A percentile compares a stretch with the other conserved stretches of the same genome.
These are phyloP conservation scores for Oreochromis spilurus DNA, from an alignment of 2,113 vertebrate genomes.

Conservation along the genomic window DNA sequence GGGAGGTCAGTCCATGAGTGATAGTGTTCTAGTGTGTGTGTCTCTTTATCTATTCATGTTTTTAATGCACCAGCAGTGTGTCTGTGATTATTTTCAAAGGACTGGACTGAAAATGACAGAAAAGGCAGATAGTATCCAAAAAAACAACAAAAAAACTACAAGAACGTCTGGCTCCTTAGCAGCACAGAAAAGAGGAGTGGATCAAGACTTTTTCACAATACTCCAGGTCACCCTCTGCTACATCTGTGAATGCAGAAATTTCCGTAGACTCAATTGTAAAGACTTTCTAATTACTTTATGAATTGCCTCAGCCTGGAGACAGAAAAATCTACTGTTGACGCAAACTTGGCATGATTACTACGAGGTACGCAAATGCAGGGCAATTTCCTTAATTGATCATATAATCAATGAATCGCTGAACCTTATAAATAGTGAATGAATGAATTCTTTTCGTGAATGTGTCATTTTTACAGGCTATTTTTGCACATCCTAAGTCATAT, in stretches of 20 bases:
- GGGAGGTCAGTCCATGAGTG: not conserved
- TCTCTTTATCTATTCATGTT: not conserved
- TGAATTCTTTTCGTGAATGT: not conserved
- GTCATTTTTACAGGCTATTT: not conserved
- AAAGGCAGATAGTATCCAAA: not conserved
- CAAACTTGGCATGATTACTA: conserved; percentile 17
- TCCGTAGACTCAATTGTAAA: not conserved
- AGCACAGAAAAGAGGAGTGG: not conserved
- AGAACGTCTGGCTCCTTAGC: not conserved
- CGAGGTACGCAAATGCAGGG: conserved; percentile 2
- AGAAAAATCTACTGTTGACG: conserved; percentile 23
- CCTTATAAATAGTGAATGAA: not conserved
- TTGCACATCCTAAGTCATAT: not conserved
- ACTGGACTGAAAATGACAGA: not conserved
- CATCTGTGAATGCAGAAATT: not conserved
- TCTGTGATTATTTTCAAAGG: not conserved
- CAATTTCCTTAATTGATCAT: conserved; percentile 29
- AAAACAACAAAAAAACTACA: not conserved
- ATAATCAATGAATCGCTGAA: not conserved
- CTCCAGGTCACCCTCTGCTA: not conserved
- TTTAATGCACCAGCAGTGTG: not conserved
- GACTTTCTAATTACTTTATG: not conserved
- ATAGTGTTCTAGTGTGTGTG: not conserved
- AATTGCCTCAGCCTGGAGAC: not conserved
- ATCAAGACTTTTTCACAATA: not conserved